These are phyloP conservation scores for Chrysolina haemoptera DNA, from an alignment of 2,888 invertebrate species.

Conservation along the genomic window DNA sequence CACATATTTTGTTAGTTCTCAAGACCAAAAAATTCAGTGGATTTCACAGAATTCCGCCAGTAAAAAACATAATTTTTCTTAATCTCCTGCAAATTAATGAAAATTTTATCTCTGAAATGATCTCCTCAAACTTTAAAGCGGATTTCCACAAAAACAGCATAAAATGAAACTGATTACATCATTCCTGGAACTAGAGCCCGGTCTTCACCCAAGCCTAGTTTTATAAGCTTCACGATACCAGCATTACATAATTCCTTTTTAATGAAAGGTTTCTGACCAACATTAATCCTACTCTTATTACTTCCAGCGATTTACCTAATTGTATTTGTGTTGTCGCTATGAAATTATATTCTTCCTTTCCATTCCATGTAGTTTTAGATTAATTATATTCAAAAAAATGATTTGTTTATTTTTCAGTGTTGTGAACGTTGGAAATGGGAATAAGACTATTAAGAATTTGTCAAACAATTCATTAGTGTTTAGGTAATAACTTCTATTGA, in stretches of 20 bases:
- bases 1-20: no score
- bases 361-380: background rate
- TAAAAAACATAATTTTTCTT: background rate
- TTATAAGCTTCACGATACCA: background rate
- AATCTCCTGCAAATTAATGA: background rate
- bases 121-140: background rate
- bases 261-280: constrained; percentile 26
- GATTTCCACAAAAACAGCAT: background rate
- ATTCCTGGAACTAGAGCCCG: background rate
- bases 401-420: no score
- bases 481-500: no score
- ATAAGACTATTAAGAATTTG: no score
- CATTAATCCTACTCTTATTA: constrained; percentile 10
- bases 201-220: background rate
- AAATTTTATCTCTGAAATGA: background rate
- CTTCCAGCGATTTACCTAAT: background rate
- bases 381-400: background rate
- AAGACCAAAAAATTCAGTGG: background rate
- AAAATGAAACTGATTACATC: background rate
- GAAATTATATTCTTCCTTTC: background rate
- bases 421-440: no score
- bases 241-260: constrained; percentile 10
- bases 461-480: no score
- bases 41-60: background rate
- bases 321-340: background rate